phyloP scores from a whole-genome alignment of 2,888 invertebrate species.

The Alsophila aescularia region DNA sequence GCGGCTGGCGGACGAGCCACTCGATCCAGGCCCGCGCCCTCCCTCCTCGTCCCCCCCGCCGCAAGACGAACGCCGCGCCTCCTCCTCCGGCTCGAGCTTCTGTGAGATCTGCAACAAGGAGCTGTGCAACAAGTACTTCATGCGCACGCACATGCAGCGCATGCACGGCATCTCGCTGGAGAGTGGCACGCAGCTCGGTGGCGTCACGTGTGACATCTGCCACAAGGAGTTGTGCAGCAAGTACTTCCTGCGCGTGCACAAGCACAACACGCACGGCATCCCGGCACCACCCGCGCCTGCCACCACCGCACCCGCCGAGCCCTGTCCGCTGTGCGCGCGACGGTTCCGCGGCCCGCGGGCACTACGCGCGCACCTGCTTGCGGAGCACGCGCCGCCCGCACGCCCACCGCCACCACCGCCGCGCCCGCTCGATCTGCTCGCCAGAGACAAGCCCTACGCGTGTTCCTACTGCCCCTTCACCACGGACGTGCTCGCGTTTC shows the following conservation, averaged over 20 bases:
- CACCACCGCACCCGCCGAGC: constrained; percentile 74
- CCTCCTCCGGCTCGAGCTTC: constrained; percentile 90
- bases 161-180: constrained; percentile 99
- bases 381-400: constrained; percentile 90
- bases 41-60: constrained; percentile 72
- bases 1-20: constrained; percentile 70
- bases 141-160: constrained; percentile 99
- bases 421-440: constrained; percentile 84
- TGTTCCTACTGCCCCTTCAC: constrained; percentile 96
- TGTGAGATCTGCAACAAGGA: constrained; percentile 99
- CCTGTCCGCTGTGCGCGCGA: constrained; percentile 93
- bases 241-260: constrained; percentile 98
- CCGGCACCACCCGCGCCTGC: constrained; percentile 90
- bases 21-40: constrained; percentile 58
- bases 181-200: constrained; percentile 95
- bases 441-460: constrained; percentile 90
- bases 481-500: constrained; percentile 94
- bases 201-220: constrained; percentile 98
- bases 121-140: constrained; percentile 99
- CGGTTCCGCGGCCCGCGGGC: constrained; percentile 95
- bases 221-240: constrained; percentile 99
- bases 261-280: constrained; percentile 98
- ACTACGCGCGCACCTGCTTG: constrained; percentile 93
- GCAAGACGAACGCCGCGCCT: constrained; percentile 79
- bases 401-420: constrained; percentile 70